Percentiles rank a stretch among this genome's conserved stretches.
These are phyloP conservation scores for Nematolebias whitei DNA, from an alignment of 2,113 vertebrate genomes.

Conservation along the genomic window DNA sequence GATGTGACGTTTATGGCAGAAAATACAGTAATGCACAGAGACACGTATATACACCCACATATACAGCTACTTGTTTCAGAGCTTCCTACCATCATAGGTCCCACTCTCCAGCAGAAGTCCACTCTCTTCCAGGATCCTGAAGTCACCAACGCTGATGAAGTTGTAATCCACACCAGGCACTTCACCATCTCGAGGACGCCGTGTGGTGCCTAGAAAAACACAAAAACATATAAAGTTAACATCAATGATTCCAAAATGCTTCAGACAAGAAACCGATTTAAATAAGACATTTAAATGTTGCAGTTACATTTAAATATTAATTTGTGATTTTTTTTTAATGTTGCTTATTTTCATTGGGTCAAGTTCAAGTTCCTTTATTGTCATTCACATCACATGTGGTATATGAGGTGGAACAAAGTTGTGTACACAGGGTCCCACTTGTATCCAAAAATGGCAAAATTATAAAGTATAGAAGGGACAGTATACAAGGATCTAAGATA, in stretches of 20 bases:
- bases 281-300: too few species aligned
- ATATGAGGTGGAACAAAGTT: too few species aligned
- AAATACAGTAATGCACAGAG: conserved; percentile 13
- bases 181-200: conserved; percentile 94
- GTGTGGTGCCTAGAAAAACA: conserved; percentile 88
- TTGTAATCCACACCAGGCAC: conserved; percentile 98
- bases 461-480: too few species aligned
- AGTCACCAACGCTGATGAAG: conserved; percentile 96
- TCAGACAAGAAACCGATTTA: too few species aligned
- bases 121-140: conserved; percentile 94
- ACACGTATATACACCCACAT: neutral
- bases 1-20: too few species aligned
- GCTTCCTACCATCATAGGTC: conserved; percentile 90
- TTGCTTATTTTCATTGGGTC: neutral
- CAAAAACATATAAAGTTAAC: neutral
- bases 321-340: neutral
- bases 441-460: too few species aligned
- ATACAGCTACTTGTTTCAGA: neutral
- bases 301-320: neutral
- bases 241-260: neutral
- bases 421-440: too few species aligned
- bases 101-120: conserved; percentile 96
- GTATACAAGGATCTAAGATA: too few species aligned
- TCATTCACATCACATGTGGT: too few species aligned
- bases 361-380: too few species aligned